Evolutionary conservation across 2,113 vertebrate species (phyloP), one percentile per base, ranked within the genome.

Genomic region (Ammodytes dubius): DNA sequence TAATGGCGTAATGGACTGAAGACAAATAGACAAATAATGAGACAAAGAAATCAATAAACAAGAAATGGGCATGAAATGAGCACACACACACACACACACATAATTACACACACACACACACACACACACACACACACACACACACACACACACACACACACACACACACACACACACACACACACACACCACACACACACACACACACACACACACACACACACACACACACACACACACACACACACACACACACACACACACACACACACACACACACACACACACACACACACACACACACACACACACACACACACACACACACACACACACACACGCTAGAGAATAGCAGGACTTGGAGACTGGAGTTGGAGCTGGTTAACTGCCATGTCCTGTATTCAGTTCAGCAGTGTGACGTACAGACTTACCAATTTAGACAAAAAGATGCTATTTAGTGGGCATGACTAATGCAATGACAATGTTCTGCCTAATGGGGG

Each of bases 31-130:
- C 79, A 85, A 91, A 91, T 90, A 92, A 93, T 89, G 85, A 86
- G 88, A 89, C 88, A 91, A 71, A 87, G 37, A 82, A 89, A 93
- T 94, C 87, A 89, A 91, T 94, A 90, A 89, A 87, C 89, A 87
- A 89, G 85, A 90, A 92, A 79, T 77, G 57, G 66, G 74, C 83
- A 82, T 92, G 83, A 90, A 92, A 90, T 85, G 58, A 84, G 81
- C 53, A 69, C 52, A 73, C 70, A 66, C 65, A 56, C 71, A 77
- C 63, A 74, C 70, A 27, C 27, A 27, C 71, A 77, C 63, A 74
- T 71, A 83, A 76, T 74, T 79, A 84, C 1, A 12, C 27, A 66
- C 5, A 74, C 50, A 50, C 39, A 17, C 58, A 49, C 58, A 39
- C 64, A 74, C 19, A 42, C 17, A 27, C 58, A 12, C 40, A 56